Evolutionary conservation across 1,140 invertebrate genomes (phyloP).

Genomic region (Catajapyx aquilonaris): DNA sequence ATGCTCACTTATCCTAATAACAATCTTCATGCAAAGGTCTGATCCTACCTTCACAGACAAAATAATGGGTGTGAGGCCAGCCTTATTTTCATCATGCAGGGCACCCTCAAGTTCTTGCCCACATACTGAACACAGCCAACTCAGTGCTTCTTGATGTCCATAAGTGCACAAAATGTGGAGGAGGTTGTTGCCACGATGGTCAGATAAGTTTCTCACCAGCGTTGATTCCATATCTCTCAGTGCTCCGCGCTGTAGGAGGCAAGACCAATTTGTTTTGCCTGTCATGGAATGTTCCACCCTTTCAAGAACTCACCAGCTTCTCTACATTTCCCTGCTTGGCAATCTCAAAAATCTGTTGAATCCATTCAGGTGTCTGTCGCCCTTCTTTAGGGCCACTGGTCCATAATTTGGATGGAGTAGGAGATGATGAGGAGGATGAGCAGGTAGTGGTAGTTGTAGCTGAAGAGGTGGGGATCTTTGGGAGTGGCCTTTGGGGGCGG

Average conservation of each 20-base stretch:
- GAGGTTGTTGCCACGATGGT: slow-evolving; percentile 22
- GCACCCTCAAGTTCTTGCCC: slow-evolving; percentile 16
- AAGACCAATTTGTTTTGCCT: background rate
- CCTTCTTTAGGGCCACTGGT: slow-evolving; percentile 1
- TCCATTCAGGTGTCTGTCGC: slow-evolving; percentile 22
- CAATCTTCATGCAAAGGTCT: background rate
- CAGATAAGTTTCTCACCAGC: slow-evolving; percentile 22
- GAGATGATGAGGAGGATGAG: background rate
- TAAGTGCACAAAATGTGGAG: slow-evolving; percentile 19
- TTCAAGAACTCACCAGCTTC: slow-evolving; percentile 18
- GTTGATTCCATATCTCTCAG: slow-evolving; percentile 21
- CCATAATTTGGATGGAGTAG: background rate
- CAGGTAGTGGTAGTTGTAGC: background rate
- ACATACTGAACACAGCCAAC: slow-evolving; percentile 18
- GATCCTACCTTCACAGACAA: slow-evolving; percentile 19
- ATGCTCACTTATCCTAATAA: background rate
- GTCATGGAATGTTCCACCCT: background rate
- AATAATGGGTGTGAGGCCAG: slow-evolving; percentile 19
- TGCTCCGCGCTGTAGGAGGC: background rate
- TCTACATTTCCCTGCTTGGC: slow-evolving; percentile 18
- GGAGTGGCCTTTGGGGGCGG: too few relatives aligned
- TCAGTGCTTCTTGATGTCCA: slow-evolving; percentile 19
- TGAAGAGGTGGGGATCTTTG: background rate
- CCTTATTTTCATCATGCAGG: slow-evolving; percentile 21
- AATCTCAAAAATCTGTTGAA: slow-evolving; percentile 20